Evolutionary conservation across 2,113 vertebrate species (phyloP), one percentile per base, ranked within the genome.

Genomic region (Antigone vipio): DNA sequence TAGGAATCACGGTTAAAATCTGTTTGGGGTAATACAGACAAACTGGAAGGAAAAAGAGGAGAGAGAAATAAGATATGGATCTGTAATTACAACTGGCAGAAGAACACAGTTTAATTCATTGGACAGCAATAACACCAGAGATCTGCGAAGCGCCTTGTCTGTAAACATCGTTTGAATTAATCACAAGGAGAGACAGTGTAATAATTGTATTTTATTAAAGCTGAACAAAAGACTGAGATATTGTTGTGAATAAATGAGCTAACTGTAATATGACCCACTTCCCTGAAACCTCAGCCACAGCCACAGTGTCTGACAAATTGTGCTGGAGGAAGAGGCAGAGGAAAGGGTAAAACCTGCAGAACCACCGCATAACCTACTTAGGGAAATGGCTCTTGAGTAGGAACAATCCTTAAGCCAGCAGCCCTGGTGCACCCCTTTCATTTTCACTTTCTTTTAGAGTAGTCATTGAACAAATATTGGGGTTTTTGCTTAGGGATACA

Each of bases 11-110:
- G 1, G 55, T 42, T 88, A 77, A 94, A 94, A 90, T 74, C 47
- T 94, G 8, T 76, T 87, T 66, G 50, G 45, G 8, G 6, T 77
- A 80, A 63, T 56, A 64, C 27, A 77, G 91, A 50, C 24, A 85
- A 83, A 82, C 32, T 40, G 55, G 67, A 83, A 83, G 22, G 56
- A 52, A 95, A 89, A 85, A 69, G 17, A 56, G 19, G 24, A 77
- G 35, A 75, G 27, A 85, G 63, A 82, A 64, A 66, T n/a, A 92
- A 90, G 95, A 94, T 95, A 94, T 4, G 47, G 47, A 94, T 97
- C 83, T 94, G 60, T 91, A 97, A 96, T 94, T 97, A 88, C 76
- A 93, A 74, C 42, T 69, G 67, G 44, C 72, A 95, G 92, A 92
- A 91, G 56, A 81, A 88, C 0, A 0, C 67, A 50, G 63, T 87